Evolutionary conservation across 2,797 vertebrate species (phyloP).

Genomic region (Rhincodon typus): DNA sequence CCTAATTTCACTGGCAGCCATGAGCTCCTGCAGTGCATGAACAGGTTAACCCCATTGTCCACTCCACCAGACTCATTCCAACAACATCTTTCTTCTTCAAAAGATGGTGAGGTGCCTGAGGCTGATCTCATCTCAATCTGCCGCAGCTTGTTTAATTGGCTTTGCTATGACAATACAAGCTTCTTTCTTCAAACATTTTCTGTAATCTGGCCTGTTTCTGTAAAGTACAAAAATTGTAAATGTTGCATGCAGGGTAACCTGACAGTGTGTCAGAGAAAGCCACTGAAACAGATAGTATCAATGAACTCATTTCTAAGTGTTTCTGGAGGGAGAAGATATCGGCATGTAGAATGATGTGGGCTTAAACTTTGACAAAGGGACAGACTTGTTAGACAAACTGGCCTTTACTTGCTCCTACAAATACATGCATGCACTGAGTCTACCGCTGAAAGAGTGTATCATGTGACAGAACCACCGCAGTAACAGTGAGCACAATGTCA

Average conservation of each 20-base stretch:
- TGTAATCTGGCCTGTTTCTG: neutral
- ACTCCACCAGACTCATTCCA: neutral
- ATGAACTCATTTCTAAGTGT: neutral
- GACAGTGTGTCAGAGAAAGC: neutral
- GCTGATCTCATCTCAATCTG: neutral
- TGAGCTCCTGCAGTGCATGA: neutral
- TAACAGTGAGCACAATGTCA: no score
- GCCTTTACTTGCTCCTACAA: neutral
- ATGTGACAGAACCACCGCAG: neutral
- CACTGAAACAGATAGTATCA: neutral
- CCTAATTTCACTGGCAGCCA: neutral
- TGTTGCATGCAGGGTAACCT: neutral
- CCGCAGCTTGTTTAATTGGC: neutral
- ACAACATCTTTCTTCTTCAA: neutral
- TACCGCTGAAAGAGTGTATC: no score
- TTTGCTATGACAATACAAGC: neutral
- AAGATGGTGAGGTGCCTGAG: neutral
- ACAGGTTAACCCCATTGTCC: neutral
- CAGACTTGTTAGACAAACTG: neutral
- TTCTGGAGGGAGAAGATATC: neutral
- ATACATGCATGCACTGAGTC: neutral
- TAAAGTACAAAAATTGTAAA: neutral
- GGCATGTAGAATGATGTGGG: neutral
- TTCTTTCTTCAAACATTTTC: neutral
- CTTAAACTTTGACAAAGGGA: neutral